Evolutionary conservation across 2,797 vertebrate species (phyloP).

Genomic region (Xenentodon cancila): DNA sequence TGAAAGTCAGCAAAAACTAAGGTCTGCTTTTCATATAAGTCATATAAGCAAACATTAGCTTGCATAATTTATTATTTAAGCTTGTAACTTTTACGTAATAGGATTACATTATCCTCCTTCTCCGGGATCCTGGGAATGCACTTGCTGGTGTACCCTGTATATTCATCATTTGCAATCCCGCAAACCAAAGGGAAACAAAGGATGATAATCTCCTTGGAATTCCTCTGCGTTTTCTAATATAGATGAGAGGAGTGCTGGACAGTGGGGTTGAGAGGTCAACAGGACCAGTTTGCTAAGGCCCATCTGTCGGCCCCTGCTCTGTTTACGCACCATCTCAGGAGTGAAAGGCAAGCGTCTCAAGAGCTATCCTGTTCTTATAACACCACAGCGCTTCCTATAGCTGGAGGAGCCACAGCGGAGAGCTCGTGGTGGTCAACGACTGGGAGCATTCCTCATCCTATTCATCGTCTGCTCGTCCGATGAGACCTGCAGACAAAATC

Average conservation of each 20-base stretch:
- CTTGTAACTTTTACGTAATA: conserved; percentile 12
- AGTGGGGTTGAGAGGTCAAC: conserved; percentile 84
- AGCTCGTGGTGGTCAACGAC: conserved; percentile 63
- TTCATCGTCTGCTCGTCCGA: conserved; percentile 66
- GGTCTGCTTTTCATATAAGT: conserved; percentile 32
- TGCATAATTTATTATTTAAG: conserved; percentile 18
- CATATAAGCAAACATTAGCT: conserved; percentile 10
- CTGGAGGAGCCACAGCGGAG: conserved; percentile 59
- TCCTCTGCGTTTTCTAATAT: conserved; percentile 74
- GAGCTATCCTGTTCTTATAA: conserved; percentile 80
- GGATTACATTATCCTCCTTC: conserved; percentile 15
- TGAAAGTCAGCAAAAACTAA: conserved; percentile 24
- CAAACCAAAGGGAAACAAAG: conserved; percentile 71
- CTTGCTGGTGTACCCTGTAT: conserved; percentile 60
- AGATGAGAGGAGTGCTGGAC: conserved; percentile 72
- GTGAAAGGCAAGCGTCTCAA: conserved; percentile 78
- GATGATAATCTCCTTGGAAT: conserved; percentile 83
- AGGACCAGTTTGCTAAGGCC: conserved; percentile 83
- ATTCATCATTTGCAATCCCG: conserved; percentile 41
- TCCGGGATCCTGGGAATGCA: conserved; percentile 55
- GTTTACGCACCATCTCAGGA: conserved; percentile 80
- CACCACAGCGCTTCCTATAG: conserved; percentile 66
- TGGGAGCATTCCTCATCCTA: conserved; percentile 43
- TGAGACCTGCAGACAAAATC: conserved; percentile 61
- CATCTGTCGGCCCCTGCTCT: conserved; percentile 79